phyloP scores from a whole-genome alignment of 2,797 vertebrate genomes.

The Anas flavirostris region DNA sequence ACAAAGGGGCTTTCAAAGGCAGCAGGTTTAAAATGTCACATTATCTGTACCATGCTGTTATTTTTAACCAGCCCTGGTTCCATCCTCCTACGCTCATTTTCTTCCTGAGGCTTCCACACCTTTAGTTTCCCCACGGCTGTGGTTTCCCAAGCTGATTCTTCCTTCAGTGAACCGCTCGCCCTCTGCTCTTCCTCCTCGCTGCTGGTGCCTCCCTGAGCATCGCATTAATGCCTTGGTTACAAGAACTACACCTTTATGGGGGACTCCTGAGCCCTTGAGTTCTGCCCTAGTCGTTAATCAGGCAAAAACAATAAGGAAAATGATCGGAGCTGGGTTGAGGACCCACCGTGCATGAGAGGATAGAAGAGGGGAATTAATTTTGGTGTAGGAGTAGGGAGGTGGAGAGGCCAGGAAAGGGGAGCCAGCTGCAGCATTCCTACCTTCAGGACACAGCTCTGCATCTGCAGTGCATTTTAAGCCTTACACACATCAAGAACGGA shows the following conservation, averaged over 20 bases:
- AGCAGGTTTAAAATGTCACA: background rate
- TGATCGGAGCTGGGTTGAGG: background rate
- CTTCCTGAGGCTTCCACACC: background rate
- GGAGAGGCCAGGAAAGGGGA: background rate
- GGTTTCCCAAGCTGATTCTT: background rate
- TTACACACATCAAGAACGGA: background rate
- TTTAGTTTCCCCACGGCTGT: background rate
- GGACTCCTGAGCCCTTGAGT: background rate
- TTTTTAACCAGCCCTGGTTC: background rate
- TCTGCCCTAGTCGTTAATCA: background rate
- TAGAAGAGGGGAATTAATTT: background rate
- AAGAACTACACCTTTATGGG: background rate
- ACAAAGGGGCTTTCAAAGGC: background rate
- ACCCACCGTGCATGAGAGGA: background rate
- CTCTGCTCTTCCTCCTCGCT: background rate
- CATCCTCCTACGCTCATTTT: background rate
- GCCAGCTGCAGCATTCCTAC: background rate
- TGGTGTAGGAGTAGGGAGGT: background rate
- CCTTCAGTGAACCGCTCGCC: background rate
- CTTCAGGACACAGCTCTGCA: background rate
- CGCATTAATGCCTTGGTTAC: background rate
- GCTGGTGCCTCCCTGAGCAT: background rate
- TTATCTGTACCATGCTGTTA: background rate
- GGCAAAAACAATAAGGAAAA: accelerated
- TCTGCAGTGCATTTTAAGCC: background rate